Evolutionary conservation across 2,113 vertebrate genomes (phyloP), one percentile per base, ranked within the genome.

Genomic region (Suncus etruscus): DNA sequence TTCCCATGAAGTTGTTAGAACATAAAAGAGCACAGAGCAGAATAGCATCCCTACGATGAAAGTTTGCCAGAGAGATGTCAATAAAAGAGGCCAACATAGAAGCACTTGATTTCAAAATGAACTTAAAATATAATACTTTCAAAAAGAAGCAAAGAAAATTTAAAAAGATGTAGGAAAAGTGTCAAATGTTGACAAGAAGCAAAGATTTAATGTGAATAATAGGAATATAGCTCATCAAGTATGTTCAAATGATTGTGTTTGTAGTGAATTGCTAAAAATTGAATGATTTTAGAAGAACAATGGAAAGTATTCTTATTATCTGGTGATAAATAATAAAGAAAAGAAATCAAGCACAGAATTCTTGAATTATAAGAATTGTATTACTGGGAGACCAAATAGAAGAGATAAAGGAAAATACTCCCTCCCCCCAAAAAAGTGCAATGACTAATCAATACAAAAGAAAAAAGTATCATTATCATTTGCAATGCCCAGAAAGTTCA

Each of bases 141-240:
- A 82, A 54, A 83, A 86, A 68, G n/a, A 74, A 92, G 74, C 29
- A 11, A 83, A 68, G 27, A 24, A 66, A 39, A 72, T 20, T 32
- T 7, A 65, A 69, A 87, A 54, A 32, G 27, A 45, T 24, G 15
- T 89, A 45, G 83, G 27, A 75, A 31, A 78, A 29, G 22, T 76
- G 18, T 69, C 73, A 86, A 51, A 24, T 68, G 24, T 32, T 78
- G 51, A n/a, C 72, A 85, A 45, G 0, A 68, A 39, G 39, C 39
- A 74, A 73, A 66, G 15, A 61, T 74, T 78, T 68, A 91, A 54
- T 4, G 2, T 31, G 32, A 54, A 45, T 45, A 73, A 51, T 32
- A 29, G 32, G 8, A 61, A 47, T n/a, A 15, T 50, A 76, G 75
- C 29, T 81, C 84, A 61, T 48, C 45, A 63, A 32, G 20, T 73